phyloP scores from a whole-genome alignment of 1,140 invertebrate genomes.

The Drosophila subpulchrella region DNA sequence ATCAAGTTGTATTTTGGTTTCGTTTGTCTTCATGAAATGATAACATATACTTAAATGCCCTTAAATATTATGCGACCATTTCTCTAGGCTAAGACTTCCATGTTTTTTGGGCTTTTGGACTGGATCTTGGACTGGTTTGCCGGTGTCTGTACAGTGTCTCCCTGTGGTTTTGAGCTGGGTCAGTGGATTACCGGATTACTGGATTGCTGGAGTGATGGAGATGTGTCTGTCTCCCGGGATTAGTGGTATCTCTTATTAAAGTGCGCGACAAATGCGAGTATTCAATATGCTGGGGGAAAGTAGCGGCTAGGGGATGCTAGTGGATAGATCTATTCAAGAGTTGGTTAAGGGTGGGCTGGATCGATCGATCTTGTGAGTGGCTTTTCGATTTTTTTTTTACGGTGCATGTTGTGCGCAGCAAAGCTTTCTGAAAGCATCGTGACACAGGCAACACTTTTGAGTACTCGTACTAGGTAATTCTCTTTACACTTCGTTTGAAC shows the following conservation, averaged over 20 bases:
- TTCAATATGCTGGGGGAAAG: conserved; percentile 20
- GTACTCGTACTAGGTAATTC: conserved; percentile 24
- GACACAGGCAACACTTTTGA: conserved; percentile 17
- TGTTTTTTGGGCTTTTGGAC: conserved; percentile 16
- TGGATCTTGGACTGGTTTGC: conserved; percentile 2
- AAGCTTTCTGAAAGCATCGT: conserved; percentile 43
- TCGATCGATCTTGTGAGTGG: conserved; percentile 13
- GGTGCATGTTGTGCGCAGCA: conserved; percentile 33
- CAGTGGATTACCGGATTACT: conserved; percentile 11
- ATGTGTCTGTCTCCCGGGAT: too few species aligned
- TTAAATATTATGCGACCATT: conserved; percentile 59
- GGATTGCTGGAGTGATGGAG: conserved; percentile 25
- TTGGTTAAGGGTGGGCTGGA: conserved; percentile 53
- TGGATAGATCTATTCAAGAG: conserved; percentile 35
- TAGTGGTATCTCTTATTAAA: conserved; percentile 13
- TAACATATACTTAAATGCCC: conserved; percentile 60
- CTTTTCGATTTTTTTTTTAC: not conserved
- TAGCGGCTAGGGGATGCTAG: conserved; percentile 19
- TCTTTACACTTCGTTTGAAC: conserved; percentile 20
- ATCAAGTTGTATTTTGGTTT: conserved; percentile 49
- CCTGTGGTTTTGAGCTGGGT: conserved; percentile 27
- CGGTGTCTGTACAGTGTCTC: conserved; percentile 54
- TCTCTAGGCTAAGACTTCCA: conserved; percentile 44
- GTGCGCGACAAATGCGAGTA: conserved; percentile 9
- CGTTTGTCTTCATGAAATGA: conserved; percentile 50